phyloP scores from a whole-genome alignment of 2,113 vertebrate genomes.

The Paradoxurus hermaphroditus region DNA sequence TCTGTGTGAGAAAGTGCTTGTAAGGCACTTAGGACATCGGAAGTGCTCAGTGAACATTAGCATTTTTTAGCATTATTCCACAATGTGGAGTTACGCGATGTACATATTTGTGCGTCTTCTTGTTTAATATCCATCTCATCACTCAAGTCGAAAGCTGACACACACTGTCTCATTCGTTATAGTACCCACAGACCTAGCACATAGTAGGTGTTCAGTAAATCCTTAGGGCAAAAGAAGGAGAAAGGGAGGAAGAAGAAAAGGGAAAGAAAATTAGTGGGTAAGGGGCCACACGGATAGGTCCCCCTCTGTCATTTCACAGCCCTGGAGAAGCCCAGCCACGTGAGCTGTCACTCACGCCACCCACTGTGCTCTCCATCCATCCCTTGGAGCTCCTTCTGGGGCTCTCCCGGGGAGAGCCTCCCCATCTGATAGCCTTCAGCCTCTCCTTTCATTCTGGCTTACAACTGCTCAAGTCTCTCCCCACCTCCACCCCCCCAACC shows the following conservation, averaged over 20 bases:
- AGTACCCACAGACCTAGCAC: not conserved
- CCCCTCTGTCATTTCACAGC: not conserved
- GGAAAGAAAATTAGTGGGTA: not conserved
- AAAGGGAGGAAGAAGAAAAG: not conserved
- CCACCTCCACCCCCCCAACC: not conserved
- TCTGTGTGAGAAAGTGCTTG: not conserved
- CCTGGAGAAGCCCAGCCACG: not conserved
- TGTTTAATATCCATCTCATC: not conserved
- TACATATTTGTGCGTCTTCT: not conserved
- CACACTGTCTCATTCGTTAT: not conserved
- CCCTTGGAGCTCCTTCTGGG: not conserved
- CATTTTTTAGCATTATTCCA: not conserved
- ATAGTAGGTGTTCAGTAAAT: not conserved
- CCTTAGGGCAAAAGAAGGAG: not conserved
- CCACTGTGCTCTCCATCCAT: not conserved
- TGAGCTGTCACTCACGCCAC: not conserved
- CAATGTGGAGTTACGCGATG: not conserved
- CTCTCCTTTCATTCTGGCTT: not conserved
- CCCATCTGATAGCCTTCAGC: not conserved
- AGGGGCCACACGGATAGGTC: not conserved
- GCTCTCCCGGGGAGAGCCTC: not conserved
- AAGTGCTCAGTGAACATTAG: not conserved
- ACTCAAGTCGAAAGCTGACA: not conserved
- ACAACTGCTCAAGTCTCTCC: not conserved
- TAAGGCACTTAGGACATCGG: not conserved